Evolutionary conservation across 1,140 invertebrate genomes (phyloP).

Genomic region (Fragariocoptes setiger): DNA sequence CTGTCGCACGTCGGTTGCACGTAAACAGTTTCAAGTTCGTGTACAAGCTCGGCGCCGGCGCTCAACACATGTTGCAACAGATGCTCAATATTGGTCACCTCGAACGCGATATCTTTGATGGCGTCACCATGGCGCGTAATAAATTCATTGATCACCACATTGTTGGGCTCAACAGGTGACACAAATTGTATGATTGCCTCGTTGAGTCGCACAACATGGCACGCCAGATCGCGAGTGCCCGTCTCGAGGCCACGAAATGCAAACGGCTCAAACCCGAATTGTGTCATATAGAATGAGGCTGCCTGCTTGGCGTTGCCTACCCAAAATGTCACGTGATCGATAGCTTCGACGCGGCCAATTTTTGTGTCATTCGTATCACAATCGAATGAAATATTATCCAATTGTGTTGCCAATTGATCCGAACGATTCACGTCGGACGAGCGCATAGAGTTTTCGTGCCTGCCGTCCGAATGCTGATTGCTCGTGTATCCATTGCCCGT

Average conservation of each 20-base stretch:
- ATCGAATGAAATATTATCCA: too few species aligned
- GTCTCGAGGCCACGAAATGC: conserved; percentile 84
- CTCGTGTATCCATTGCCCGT: too few species aligned
- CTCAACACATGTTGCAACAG: conserved; percentile 29
- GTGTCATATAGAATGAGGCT: conserved; percentile 58
- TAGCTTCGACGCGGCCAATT: conserved; percentile 33
- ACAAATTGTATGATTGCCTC: conserved; percentile 75
- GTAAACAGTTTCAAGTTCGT: background rate
- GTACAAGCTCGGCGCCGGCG: background rate
- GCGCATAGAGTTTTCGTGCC: too few species aligned
- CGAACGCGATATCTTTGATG: conserved; percentile 78
- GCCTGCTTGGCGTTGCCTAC: conserved; percentile 94
- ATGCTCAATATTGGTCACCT: conserved; percentile 65
- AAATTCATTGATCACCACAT: conserved; percentile 37
- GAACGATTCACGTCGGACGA: too few species aligned
- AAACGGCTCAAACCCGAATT: conserved; percentile 68
- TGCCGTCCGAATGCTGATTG: too few species aligned
- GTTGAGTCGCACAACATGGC: conserved; percentile 68
- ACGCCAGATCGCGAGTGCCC: conserved; percentile 45
- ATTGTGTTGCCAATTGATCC: too few species aligned
- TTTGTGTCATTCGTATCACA: too few species aligned
- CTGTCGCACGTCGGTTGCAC: background rate
- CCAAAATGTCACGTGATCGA: conserved; percentile 79
- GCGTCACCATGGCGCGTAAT: conserved; percentile 70
- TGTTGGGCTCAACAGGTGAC: conserved; percentile 44